These are phyloP conservation scores for Gerosis bhagava DNA, from an alignment of 2,888 invertebrate species.

Conservation along the genomic window DNA sequence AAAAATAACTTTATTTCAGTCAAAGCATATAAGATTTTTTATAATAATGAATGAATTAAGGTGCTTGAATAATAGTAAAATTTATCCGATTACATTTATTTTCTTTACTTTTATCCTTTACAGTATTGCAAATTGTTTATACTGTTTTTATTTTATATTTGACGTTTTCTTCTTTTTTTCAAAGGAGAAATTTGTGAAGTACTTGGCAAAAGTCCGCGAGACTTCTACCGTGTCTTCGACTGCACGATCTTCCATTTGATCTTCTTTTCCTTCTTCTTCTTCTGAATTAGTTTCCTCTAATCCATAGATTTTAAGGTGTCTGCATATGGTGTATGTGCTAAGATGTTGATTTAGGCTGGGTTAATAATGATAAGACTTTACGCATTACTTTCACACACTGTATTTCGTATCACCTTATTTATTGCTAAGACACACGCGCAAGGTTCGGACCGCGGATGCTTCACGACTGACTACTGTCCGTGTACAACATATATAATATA, in stretches of 20 bases:
- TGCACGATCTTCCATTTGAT: slow-evolving; percentile 3
- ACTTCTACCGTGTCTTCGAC: slow-evolving; percentile 7
- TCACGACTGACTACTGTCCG: no score
- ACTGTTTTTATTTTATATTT: slow-evolving; percentile 2
- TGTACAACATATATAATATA: no score
- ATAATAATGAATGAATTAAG: neutral
- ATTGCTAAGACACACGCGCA: no score
- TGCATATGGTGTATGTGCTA: no score
- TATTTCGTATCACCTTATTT: no score
- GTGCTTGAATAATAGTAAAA: slow-evolving; percentile 8
- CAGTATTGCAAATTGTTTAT: slow-evolving; percentile 1
- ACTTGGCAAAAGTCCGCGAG: slow-evolving; percentile 4
- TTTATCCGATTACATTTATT: neutral
- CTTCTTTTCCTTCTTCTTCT: slow-evolving; percentile 8
- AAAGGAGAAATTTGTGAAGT: slow-evolving; percentile 1
- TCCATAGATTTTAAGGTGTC: no score
- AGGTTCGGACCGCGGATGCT: no score
- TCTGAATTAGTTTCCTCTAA: slow-evolving; percentile 10
- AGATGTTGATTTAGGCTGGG: no score
- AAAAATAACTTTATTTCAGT: slow-evolving; percentile 12
- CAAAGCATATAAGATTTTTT: slow-evolving; percentile 3
- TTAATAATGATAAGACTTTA: no score
- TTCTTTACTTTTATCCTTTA: neutral
- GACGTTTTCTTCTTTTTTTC: slow-evolving; percentile 2
- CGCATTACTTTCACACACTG: no score